phyloP scores from a whole-genome alignment of 2,113 vertebrate species.

The Rhinoderma darwinii region DNA sequence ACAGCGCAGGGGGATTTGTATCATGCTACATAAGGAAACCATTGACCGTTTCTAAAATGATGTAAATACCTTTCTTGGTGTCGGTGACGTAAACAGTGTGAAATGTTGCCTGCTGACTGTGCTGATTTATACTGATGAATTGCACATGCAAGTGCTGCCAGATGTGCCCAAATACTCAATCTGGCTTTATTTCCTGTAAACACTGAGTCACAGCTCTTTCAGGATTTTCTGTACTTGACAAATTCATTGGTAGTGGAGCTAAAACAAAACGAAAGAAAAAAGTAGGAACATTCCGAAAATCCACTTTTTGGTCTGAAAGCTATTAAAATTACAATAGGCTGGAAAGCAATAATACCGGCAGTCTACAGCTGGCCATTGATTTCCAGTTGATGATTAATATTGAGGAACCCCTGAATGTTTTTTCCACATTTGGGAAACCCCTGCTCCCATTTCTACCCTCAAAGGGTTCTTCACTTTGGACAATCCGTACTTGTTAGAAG shows the following conservation, averaged over 20 bases:
- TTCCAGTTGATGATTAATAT: neutral
- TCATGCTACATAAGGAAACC: too few species aligned
- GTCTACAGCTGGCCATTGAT: neutral
- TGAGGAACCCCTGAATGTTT: too few species aligned
- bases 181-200: slow-evolving; percentile 13
- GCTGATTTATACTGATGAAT: neutral
- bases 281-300: neutral
- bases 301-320: neutral
- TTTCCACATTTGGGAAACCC: too few species aligned
- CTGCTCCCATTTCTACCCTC: too few species aligned
- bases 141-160: neutral
- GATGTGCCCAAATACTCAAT: neutral
- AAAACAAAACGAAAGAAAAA: neutral
- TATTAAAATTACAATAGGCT: neutral
- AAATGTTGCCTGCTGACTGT: neutral
- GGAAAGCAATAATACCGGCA: neutral
- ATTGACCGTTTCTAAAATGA: neutral
- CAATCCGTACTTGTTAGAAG: too few species aligned
- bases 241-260: neutral
- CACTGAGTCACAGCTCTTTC: slow-evolving; percentile 12
- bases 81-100: neutral
- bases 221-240: neutral
- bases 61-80: neutral
- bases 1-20: neutral
- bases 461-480: too few species aligned